A percentile compares a stretch with the other conserved stretches of the same genome.
Evolutionary conservation across 2,797 vertebrate species (phyloP).

Genomic region (Hyperoplus lanceolatus): DNA sequence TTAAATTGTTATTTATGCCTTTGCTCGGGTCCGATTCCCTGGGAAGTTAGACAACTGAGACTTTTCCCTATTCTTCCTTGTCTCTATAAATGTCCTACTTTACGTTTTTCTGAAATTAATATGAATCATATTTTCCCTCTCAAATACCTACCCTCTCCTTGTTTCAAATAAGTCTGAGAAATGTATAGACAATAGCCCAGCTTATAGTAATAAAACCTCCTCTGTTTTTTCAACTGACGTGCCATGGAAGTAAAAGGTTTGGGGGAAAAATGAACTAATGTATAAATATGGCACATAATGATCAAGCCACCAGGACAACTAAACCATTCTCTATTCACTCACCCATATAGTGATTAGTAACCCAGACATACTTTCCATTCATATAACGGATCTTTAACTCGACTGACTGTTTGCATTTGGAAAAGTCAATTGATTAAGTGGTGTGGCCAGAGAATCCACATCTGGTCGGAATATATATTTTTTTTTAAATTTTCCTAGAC

Average conservation of each 20-base stretch:
- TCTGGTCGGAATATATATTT: conserved; percentile 33
- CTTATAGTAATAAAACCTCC: not conserved
- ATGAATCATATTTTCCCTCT: not conserved
- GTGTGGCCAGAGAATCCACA: conserved; percentile 38
- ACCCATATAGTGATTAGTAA: conserved; percentile 6
- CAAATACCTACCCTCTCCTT: not conserved
- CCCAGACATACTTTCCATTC: conserved; percentile 52
- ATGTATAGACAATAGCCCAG: not conserved
- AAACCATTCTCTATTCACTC: conserved; percentile 33
- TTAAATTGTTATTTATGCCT: no score
- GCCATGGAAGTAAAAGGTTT: not conserved
- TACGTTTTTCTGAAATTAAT: not conserved
- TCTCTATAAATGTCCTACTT: not conserved
- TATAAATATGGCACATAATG: conserved; percentile 14
- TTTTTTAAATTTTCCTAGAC: conserved; percentile 6
- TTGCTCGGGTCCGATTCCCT: no score
- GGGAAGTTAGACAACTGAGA: not conserved
- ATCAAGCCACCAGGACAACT: conserved; percentile 14
- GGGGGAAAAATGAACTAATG: not conserved
- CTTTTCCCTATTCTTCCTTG: not conserved
- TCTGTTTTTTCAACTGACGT: conserved; percentile 11
- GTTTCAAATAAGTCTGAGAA: not conserved
- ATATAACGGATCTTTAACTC: conserved; percentile 26
- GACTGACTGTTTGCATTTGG: conserved; percentile 48
- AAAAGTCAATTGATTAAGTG: conserved; percentile 47